Evolutionary conservation across 2,888 invertebrate species (phyloP).

Genomic region (Ophion ellenae): DNA sequence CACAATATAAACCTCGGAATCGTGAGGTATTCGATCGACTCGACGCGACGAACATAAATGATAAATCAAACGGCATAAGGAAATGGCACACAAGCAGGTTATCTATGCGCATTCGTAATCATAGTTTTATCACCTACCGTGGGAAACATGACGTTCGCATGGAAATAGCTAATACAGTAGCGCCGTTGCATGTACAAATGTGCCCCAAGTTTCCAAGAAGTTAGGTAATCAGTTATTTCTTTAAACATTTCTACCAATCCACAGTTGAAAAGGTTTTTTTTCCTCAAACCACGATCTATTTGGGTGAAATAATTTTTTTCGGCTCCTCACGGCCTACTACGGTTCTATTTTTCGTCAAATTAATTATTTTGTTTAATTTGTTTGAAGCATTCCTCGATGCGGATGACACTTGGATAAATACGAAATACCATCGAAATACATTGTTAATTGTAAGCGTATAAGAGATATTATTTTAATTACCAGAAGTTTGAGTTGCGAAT

Average conservation of each 20-base stretch:
- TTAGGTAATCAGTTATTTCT: background rate
- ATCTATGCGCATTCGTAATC: background rate
- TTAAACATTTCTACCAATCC: background rate
- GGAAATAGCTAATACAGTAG: background rate
- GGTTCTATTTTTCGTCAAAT: too few relatives aligned
- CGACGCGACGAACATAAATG: background rate
- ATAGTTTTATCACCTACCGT: conserved; percentile 9
- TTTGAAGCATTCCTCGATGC: too few relatives aligned
- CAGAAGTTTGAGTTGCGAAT: too few relatives aligned
- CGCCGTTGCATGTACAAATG: too few relatives aligned
- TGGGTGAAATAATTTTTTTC: background rate
- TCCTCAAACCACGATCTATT: background rate
- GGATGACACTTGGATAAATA: too few relatives aligned
- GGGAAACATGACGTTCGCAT: background rate
- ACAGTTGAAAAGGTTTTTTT: background rate
- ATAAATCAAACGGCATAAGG: conserved; percentile 23
- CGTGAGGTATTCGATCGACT: background rate
- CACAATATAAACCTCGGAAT: background rate
- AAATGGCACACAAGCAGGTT: background rate
- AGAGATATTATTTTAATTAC: too few relatives aligned
- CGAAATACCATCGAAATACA: too few relatives aligned
- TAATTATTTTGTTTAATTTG: too few relatives aligned
- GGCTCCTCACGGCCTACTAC: too few relatives aligned
- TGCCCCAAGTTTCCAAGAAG: too few relatives aligned
- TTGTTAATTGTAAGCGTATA: too few relatives aligned